Evolutionary conservation across 2,888 invertebrate species (phyloP).

Genomic region (Cacoxenus indagator): DNA sequence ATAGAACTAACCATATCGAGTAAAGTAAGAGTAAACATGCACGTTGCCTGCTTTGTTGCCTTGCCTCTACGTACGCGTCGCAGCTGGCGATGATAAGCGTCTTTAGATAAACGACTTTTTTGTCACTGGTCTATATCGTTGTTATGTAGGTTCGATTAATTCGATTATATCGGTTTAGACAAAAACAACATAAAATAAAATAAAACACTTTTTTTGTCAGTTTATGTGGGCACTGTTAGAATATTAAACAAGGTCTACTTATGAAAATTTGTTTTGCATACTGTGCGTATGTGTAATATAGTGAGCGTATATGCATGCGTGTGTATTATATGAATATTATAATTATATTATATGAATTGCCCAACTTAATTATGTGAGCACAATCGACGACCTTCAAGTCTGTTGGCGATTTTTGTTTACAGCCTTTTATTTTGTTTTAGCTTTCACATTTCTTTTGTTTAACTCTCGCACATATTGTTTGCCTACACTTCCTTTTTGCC

Average conservation of each 20-base stretch:
- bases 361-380: slow-evolving; percentile 35
- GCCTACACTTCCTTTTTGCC: background rate
- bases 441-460: background rate
- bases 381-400: slow-evolving; percentile 46
- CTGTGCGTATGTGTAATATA: slow-evolving; percentile 1
- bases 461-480: background rate
- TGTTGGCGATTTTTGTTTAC: slow-evolving; percentile 30
- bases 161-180: background rate
- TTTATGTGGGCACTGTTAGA: background rate
- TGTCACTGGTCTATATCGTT: background rate
- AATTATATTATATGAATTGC: too few relatives aligned
- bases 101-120: background rate
- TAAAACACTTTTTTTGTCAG: background rate
- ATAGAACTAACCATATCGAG: background rate
- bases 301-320: background rate
- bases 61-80: too few relatives aligned
- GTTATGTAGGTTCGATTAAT: background rate
- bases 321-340: background rate
- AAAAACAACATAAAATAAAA: background rate
- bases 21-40: background rate
- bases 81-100: background rate
- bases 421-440: slow-evolving; percentile 1
- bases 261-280: background rate
- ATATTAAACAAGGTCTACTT: background rate
- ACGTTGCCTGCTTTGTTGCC: background rate